phyloP scores from a whole-genome alignment of 2,797 vertebrate genomes.

The Sarcoramphus papa region DNA sequence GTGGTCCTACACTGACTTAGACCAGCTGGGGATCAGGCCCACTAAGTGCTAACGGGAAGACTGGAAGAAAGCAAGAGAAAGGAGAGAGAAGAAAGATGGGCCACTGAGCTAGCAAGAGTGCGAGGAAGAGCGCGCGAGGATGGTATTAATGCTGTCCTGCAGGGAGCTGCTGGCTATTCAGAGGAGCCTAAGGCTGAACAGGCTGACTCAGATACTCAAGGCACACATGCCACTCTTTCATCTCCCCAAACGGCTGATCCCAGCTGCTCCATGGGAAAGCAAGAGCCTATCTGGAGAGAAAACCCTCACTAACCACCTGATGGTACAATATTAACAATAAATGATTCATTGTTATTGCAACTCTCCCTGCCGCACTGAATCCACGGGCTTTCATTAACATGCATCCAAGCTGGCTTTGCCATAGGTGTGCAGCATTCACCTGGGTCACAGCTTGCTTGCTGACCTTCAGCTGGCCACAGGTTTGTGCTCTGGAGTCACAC shows the following conservation, averaged over 20 bases:
- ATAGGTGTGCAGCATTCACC: not conserved
- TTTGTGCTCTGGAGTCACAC: not conserved
- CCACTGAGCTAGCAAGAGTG: not conserved
- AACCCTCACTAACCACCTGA: constrained; percentile 4
- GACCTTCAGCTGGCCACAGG: not conserved
- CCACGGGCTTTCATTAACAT: rapidly evolving
- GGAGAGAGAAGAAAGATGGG: not conserved
- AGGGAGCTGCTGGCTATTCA: not conserved
- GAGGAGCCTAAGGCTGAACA: not conserved
- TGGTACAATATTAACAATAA: not conserved
- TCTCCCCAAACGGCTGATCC: not conserved
- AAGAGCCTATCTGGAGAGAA: not conserved
- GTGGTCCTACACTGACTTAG: not conserved
- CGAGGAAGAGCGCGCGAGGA: rapidly evolving
- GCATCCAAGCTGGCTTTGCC: not conserved
- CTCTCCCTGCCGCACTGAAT: not conserved
- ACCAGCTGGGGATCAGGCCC: not conserved
- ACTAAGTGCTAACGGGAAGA: not conserved
- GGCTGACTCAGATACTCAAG: not conserved
- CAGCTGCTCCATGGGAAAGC: not conserved
- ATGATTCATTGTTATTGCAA: not conserved
- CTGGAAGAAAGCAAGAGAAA: not conserved
- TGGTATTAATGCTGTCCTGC: rapidly evolving
- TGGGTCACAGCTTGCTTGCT: not conserved
- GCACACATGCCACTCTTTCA: rapidly evolving